Evolutionary conservation across 2,888 invertebrate species (phyloP), one percentile per base, ranked within the genome.

Genomic region (Conops quadrifasciatus): DNA sequence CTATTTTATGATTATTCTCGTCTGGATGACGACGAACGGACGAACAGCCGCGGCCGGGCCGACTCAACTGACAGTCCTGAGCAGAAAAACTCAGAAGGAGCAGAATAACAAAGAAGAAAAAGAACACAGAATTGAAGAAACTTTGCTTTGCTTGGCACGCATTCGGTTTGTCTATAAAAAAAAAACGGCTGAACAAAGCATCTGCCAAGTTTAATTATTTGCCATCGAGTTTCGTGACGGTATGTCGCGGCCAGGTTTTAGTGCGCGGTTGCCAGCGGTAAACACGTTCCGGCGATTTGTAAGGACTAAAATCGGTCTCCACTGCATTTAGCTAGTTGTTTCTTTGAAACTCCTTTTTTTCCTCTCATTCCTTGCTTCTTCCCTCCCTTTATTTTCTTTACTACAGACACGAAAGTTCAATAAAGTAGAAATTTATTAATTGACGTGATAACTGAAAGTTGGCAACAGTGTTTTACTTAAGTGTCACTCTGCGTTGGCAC

Each of bases 141-240:
- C 9, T 36, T 36, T n/a, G n/a, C n/a, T n/a, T 9, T 36, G 36
- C 9, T 36, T 36, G 9, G 36, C 36, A 9, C 36, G 9, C 36
- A 36, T 36, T 36, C 9, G 36, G 36, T 36, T 36, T 36, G 36
- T 16, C 56, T 2, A 26, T 11, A 56, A 56, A 15, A 56, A 56
- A 56, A 56, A 26, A 56, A 1, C 5, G 3, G 56, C 3, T 19
- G 15, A 56, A 24, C 16, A 53, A 56, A 56, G 28, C 16, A 24
- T 26, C 28, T 26, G 26, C 28, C 13, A 56, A 5, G 24, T 56
- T 56, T 56, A 56, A 56, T 56, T 56, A 56, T 56, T 56, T 56
- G 56, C 56, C 26, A 56, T 26, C 15, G 56, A 26, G 28, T 26
- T 24, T 56, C 56, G 56, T 56, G 56, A 56, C 56, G 13, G 56